Evolutionary conservation across 2,113 vertebrate species (phyloP), one percentile per base, ranked within the genome.

Genomic region (Argyrosomus japonicus): DNA sequence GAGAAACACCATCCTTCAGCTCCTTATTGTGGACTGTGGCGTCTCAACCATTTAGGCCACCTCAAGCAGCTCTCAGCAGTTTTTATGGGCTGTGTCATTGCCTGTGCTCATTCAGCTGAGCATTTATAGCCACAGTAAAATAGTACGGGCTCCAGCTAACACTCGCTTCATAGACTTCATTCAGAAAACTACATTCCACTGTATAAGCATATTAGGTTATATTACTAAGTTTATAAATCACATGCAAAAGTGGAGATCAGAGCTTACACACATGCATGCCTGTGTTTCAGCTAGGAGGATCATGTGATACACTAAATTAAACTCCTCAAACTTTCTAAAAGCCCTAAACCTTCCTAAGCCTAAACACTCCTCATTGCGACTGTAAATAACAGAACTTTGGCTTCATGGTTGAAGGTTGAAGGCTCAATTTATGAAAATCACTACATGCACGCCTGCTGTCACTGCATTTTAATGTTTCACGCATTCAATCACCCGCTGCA

Each of bases 141-240:
- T 57, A 53, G 72, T 40, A 27, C 53, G 54, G 65, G 23, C 53
- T 80, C 68, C 71, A 75, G 50, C 43, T 68, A 43, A 57, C 68
- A 54, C 60, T 51, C 63, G 76, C 76, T 72, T 53, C 40, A 53
- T 57, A 48, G 60, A 62, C 71, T 89, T 77, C 60, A 88, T 86
- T 90, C 76, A 89, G 43, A 86, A 84, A 83, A 81, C n/a, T 36
- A 23, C 61, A 87, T 92, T 86, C 67, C 63, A 63, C 25, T 72
- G 29, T 54, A 15, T 10, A 6, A 53, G n/a, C 51, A 68, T 43
- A 79, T 85, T 82, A 77, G 23, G 40, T 83, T 68, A 64, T 65
- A 85, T 68, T 71, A 77, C 14, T 4, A 18, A 19, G 21, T 29
- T 45, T 60, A 60, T 80, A 64, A 88, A 87, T 82, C 72, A 76